Base-by-base conservation (phyloP, 2,888 invertebrate species). In the Nemotelus pantherinus region DNA sequence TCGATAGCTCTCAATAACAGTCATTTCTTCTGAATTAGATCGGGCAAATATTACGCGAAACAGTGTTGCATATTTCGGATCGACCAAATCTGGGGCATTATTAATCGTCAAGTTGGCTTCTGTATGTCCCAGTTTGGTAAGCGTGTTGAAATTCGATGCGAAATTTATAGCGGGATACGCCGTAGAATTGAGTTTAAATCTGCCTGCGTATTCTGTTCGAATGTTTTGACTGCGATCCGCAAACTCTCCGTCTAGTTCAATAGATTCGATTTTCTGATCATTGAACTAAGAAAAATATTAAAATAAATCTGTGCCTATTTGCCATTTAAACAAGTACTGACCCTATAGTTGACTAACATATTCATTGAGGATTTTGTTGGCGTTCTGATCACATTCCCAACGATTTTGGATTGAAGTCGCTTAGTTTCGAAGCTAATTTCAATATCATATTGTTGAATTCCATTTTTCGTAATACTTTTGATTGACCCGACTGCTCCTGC, bases 141-240 rank as follows among this genome's bases (percentile, higher is more conserved):
- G 88, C 88, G 92, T 92, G 80, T 90, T 91, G 2, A 82, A 81
- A 65, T 91, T 89, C 0, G 92, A 87, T 78, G 90, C 91, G 83
- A 94, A 92, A 85, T 94, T 92, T 77, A 93, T 89, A 57, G 90
- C 90, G 0, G 94, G 93, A 86, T 95, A 94, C 0, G 94, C 94
- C 0, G 94, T 92, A 9, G 94, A 93, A 78, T 91, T 90, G 81
- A 95, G 88, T 63, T 91, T 91, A 71, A 94, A 84, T 77, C 92
- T 91, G 0, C 92, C 93, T 64, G 91, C 89, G 75, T 86, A 85
- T 70, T 87, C 86, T 0, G 84, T 84, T 77, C 84, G 85, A 0
- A 84, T 83, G 76, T 84, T 85, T 48, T 87, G 85, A 4, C 85
- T 83, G 5, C 89, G 89, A 82, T 92, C 90, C 0, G 87, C 85